Base-by-base conservation (phyloP, 2,888 invertebrate genomes). In the Embidobia sp. region DNA sequence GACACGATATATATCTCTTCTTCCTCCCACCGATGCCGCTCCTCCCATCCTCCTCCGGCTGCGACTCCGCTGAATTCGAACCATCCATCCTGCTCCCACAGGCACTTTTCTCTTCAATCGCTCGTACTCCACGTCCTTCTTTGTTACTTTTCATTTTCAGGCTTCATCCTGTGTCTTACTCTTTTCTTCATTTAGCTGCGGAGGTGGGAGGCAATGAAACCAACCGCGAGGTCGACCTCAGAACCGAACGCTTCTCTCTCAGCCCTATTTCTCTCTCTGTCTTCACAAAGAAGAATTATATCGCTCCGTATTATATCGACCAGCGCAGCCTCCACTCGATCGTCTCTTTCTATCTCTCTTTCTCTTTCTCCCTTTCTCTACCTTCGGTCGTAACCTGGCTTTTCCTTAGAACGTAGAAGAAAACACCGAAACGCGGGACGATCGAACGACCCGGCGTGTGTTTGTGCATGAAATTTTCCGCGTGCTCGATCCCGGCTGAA, bases 1-100 rank as follows among this genome's bases (percentile, higher is more conserved):
- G 86, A 85, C 86, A 81, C 83, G 80, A 79, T 80, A 80, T 82
- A 57, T 79, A 75, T 80, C 80, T 81, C 80, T 66, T 72, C 64
- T 55, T 55, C 35, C 53, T 48, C 49, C 46, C 69, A 72, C 46
- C 29, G 72, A 55, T 16, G 44, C 16, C 40, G 13, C 51, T 76
- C 53, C 63, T 64, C 22, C 63, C 59, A 51, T 75, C 73, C 55
- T 81, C 40, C 79, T 67, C 61, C 69, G 70, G 11, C 66, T 74
- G 51, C 76, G 80, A 78, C 80, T 35, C 79, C 67, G 79, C 75
- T 78, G 4, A 49, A 63, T 44, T 42, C 42, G 19, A 72, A 19
- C 66, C 57, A 53, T 66, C 78, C 55, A 26, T 79, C 59, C 42
- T 61, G 31, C 59, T 59, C 55, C 37, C 53, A 42, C 42, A 51